These are phyloP conservation scores for Candidula unifasciata DNA, from an alignment of 2,888 invertebrate genomes.

Conservation along the genomic window DNA sequence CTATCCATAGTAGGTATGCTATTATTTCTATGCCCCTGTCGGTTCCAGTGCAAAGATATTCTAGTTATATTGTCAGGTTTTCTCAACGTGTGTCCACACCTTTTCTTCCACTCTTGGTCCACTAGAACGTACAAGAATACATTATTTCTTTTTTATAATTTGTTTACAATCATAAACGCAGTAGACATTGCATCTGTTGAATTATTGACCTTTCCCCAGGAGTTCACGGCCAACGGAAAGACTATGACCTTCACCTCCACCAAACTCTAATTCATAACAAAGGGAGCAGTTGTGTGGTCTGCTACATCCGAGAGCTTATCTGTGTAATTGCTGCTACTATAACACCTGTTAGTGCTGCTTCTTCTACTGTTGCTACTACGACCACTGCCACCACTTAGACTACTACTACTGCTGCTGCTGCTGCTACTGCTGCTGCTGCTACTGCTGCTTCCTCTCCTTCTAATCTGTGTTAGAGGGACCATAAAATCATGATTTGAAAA, in stretches of 20 bases:
- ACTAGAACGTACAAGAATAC: too few relatives aligned
- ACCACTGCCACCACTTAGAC: background rate
- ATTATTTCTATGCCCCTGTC: background rate
- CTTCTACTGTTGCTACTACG: too few relatives aligned
- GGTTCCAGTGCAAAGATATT: background rate
- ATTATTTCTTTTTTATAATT: too few relatives aligned
- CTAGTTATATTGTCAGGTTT: background rate
- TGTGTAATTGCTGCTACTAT: too few relatives aligned
- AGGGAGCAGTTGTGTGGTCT: too few relatives aligned
- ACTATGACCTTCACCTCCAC: background rate
- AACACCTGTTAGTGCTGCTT: too few relatives aligned
- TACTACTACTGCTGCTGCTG: constrained; percentile 22
- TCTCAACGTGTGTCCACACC: background rate
- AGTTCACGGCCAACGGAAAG: constrained; percentile 1
- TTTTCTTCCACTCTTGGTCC: too few relatives aligned
- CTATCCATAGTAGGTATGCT: too few relatives aligned
- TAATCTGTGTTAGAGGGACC: too few relatives aligned
- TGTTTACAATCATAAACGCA: too few relatives aligned
- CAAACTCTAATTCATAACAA: background rate
- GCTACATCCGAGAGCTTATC: too few relatives aligned
- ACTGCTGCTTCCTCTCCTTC: constrained; percentile 14
- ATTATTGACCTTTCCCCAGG: background rate
- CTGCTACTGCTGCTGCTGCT: constrained; percentile 30
- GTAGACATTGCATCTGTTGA: background rate
- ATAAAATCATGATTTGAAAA: too few relatives aligned